phyloP scores from a whole-genome alignment of 2,888 invertebrate genomes.

The Philonicus albiceps region DNA sequence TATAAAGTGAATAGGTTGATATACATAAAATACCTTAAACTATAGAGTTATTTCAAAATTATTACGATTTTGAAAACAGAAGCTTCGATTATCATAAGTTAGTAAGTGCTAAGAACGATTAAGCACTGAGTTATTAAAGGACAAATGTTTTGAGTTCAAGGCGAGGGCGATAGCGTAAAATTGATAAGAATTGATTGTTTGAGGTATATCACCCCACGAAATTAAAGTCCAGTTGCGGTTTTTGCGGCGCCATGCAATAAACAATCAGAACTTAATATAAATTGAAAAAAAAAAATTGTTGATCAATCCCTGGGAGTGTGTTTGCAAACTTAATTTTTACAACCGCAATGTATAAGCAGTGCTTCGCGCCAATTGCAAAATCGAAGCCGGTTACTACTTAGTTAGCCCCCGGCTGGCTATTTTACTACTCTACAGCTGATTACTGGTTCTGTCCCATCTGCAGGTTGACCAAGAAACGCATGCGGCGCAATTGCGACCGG shows the following conservation, averaged over 20 bases:
- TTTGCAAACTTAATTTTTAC: background rate
- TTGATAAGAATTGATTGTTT: background rate
- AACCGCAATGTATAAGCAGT: constrained; percentile 12
- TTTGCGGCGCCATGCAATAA: background rate
- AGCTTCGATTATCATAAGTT: too few species aligned
- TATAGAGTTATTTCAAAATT: too few species aligned
- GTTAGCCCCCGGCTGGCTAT: constrained; percentile 1
- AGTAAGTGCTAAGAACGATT: background rate
- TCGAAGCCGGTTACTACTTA: background rate
- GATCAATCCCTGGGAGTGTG: background rate
- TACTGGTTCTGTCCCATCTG: constrained; percentile 9
- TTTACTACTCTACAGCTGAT: constrained; percentile 32
- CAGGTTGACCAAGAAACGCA: constrained; percentile 36
- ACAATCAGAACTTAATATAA: background rate
- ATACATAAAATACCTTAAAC: too few species aligned
- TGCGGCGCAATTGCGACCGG: background rate
- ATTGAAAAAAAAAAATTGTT: background rate
- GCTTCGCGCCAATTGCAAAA: constrained; percentile 20
- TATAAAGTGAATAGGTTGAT: too few species aligned
- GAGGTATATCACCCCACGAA: background rate
- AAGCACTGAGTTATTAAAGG: background rate
- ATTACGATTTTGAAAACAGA: too few species aligned
- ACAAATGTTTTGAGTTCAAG: background rate
- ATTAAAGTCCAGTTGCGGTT: background rate
- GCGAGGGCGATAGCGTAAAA: background rate